Conservation (phyloP, 2,797 vertebrate species). For the Petrocephalus sullivani region DNA sequence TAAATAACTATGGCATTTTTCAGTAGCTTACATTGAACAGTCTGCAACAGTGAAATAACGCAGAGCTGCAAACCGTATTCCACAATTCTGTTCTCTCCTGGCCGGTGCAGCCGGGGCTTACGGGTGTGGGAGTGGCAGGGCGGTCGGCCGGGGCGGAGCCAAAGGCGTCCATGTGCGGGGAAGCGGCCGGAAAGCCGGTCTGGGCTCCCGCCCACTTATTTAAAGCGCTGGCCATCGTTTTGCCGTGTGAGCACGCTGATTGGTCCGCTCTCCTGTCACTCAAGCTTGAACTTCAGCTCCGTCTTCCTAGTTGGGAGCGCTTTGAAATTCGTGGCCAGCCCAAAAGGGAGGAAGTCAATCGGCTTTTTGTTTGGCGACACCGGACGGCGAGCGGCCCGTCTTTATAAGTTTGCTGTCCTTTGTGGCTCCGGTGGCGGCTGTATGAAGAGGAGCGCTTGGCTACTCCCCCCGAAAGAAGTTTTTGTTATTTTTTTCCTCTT, state of each 20-base stretch:
- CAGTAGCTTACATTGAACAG: background rate
- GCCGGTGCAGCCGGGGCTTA: too few relatives aligned
- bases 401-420: background rate
- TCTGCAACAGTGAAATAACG: background rate
- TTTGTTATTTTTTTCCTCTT: background rate
- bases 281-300: slow-evolving; percentile 27
- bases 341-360: slow-evolving; percentile 17
- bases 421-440: background rate
- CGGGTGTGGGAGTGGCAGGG: background rate
- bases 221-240: slow-evolving; percentile 39
- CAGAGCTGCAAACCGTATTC: background rate
- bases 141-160: slow-evolving; percentile 19
- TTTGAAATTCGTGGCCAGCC: slow-evolving; percentile 23
- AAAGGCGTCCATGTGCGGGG: slow-evolving; percentile 28
- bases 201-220: slow-evolving; percentile 29
- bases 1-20: background rate
- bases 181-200: slow-evolving; percentile 16
- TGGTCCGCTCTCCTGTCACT: slow-evolving; percentile 49
- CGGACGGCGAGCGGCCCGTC: slow-evolving; percentile 16
- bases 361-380: slow-evolving; percentile 9
- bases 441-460: slow-evolving; percentile 29
- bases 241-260: slow-evolving; percentile 30
- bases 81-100: background rate
- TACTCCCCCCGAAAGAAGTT: background rate
- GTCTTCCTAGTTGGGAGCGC: slow-evolving; percentile 38